A percentile compares a stretch with the other conserved stretches of the same genome.
phyloP scores from a whole-genome alignment of 2,888 invertebrate genomes.

The Chymomyza amoena region DNA sequence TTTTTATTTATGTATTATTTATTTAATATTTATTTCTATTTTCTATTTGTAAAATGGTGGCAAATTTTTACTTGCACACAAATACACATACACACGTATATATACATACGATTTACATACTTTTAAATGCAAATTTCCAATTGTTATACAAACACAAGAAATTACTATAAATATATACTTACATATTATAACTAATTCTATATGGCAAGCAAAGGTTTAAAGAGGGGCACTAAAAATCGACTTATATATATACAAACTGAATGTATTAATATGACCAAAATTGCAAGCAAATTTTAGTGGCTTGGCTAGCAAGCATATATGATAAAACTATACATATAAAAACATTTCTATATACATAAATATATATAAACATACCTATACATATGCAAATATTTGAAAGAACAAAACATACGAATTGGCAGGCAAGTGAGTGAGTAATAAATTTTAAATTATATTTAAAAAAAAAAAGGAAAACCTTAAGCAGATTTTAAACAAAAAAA shows the following conservation, averaged over 20 bases:
- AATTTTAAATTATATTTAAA: not conserved
- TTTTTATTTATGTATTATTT: conserved; percentile 22
- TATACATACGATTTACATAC: not conserved
- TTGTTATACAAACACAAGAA: not conserved
- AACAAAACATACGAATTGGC: conserved; percentile 19
- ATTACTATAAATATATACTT: not conserved
- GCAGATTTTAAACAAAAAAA: not conserved
- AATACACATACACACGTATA: not conserved
- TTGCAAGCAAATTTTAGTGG: conserved; percentile 43
- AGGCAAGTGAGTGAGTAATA: conserved; percentile 46
- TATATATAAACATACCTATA: conserved; percentile 12
- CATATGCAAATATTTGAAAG: conserved; percentile 33
- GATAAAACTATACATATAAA: not conserved
- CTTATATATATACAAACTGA: not conserved
- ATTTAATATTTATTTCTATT: not conserved
- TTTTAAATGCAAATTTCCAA: not conserved
- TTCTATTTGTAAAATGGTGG: not conserved
- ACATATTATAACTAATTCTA: not conserved
- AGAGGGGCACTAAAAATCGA: not conserved
- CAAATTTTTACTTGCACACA: not conserved
- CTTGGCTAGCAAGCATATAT: conserved; percentile 44
- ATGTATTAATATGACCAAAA: conserved; percentile 43
- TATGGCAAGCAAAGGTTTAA: not conserved
- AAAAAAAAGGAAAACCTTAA: not conserved
- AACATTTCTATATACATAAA: conserved; percentile 6